phyloP scores from a whole-genome alignment of 2,888 invertebrate genomes.

The Diachrysia chrysitis region DNA sequence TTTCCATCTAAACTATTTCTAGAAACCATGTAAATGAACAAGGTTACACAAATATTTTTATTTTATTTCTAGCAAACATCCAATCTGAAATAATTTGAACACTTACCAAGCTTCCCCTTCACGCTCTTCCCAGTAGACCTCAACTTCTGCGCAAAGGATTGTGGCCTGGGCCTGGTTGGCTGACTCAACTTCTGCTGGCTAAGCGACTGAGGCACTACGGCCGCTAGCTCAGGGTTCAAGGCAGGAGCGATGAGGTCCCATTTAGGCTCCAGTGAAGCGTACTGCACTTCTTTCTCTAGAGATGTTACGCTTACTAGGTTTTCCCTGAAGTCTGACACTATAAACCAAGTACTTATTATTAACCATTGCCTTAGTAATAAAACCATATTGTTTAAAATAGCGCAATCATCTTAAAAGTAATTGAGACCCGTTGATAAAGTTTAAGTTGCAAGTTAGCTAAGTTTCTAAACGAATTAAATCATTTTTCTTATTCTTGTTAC shows the following conservation, averaged over 20 bases:
- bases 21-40: too few species aligned
- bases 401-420: too few species aligned
- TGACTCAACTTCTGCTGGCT: constrained; percentile 62
- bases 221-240: constrained; percentile 60
- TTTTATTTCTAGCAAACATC: too few species aligned
- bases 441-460: too few species aligned
- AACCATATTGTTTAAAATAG: too few species aligned
- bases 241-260: constrained; percentile 72
- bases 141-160: constrained; percentile 96
- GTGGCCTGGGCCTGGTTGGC: constrained; percentile 89
- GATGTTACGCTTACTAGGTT: constrained; percentile 85
- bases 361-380: too few species aligned
- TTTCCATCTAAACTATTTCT: too few species aligned
- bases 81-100: too few species aligned
- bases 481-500: constrained; percentile 54
- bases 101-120: constrained; percentile 90
- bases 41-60: too few species aligned
- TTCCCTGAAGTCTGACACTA: constrained; percentile 91
- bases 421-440: too few species aligned
- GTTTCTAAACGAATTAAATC: background rate
- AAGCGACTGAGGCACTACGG: constrained; percentile 54
- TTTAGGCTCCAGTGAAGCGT: constrained; percentile 74
- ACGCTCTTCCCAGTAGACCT: constrained; percentile 95
- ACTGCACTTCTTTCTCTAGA: constrained; percentile 78
- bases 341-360: too few species aligned